phyloP scores from a whole-genome alignment of 2,888 invertebrate species.

The Folsomia manolachei region DNA sequence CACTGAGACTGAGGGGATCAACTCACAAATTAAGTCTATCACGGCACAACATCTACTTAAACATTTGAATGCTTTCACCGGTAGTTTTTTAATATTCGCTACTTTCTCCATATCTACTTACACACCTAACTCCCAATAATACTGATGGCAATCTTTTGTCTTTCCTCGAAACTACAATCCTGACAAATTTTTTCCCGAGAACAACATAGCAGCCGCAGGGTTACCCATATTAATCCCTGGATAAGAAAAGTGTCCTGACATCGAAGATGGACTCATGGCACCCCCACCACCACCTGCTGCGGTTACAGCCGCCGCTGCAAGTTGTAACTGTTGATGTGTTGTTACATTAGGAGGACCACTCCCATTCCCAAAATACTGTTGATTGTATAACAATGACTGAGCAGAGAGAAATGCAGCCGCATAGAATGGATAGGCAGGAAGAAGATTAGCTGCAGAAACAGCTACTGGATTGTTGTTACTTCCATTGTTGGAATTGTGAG shows the following conservation, averaged over 20 bases:
- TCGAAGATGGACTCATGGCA: slow-evolving; percentile 19
- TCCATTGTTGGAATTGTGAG: not conserved
- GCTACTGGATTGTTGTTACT: not conserved
- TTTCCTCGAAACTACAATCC: not conserved
- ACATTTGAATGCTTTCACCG: not conserved
- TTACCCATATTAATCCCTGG: slow-evolving; percentile 16
- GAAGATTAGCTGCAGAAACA: slow-evolving; percentile 37
- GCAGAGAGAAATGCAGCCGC: slow-evolving; percentile 50
- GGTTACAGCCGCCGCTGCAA: slow-evolving; percentile 12
- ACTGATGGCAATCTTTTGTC: not conserved
- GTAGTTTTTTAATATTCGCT: not conserved
- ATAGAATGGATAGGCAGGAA: slow-evolving; percentile 47
- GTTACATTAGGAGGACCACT: not conserved
- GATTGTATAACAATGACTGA: slow-evolving; percentile 48
- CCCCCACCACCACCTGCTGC: slow-evolving; percentile 6
- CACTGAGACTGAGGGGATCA: not conserved
- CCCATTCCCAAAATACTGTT: slow-evolving; percentile 31
- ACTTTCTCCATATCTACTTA: not conserved
- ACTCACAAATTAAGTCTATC: no score
- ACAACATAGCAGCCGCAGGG: slow-evolving; percentile 20
- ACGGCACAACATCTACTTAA: not conserved
- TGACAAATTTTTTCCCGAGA: slow-evolving; percentile 16
- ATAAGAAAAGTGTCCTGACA: slow-evolving; percentile 12
- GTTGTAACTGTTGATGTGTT: slow-evolving; percentile 18
- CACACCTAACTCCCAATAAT: not conserved